phyloP scores from a whole-genome alignment of 2,888 invertebrate species.

The Melangyna quadrimaculata region DNA sequence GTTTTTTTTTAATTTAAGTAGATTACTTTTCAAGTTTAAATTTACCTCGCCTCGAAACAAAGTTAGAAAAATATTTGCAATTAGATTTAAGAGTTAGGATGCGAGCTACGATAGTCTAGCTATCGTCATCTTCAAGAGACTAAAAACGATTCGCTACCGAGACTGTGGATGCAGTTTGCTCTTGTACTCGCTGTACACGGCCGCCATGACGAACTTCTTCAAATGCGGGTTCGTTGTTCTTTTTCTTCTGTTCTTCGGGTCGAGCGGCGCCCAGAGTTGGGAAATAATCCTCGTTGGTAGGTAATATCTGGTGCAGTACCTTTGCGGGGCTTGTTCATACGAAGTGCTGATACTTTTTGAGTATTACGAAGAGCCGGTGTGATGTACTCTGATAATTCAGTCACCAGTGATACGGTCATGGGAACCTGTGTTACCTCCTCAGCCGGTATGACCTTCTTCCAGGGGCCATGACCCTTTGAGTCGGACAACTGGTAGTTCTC shows the following conservation, averaged over 20 bases:
- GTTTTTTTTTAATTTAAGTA: constrained; percentile 39
- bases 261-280: constrained; percentile 85
- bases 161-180: constrained; percentile 77
- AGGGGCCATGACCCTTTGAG: constrained; percentile 78
- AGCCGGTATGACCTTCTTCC: constrained; percentile 81
- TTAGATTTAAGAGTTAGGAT: constrained; percentile 64
- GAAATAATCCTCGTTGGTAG: constrained; percentile 93
- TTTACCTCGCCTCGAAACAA: constrained; percentile 76
- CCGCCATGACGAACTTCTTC: constrained; percentile 81
- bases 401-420: constrained; percentile 53
- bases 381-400: constrained; percentile 74
- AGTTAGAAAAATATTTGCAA: constrained; percentile 64
- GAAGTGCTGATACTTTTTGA: constrained; percentile 42
- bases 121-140: constrained; percentile 82
- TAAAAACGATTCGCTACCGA: constrained; percentile 81
- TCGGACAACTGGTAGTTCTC: constrained; percentile 70
- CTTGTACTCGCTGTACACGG: constrained; percentile 79
- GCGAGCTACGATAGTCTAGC: constrained; percentile 77
- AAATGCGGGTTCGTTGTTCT: constrained; percentile 81
- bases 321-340: constrained; percentile 76
- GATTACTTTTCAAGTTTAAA: constrained; percentile 20
- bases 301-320: constrained; percentile 91
- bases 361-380: constrained; percentile 78
- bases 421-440: constrained; percentile 79
- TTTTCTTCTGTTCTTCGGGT: constrained; percentile 80